Conservation (phyloP, 30 jellyfish, hydroid and myxozoan genomes). For the Turritopsis rubra region DNA sequence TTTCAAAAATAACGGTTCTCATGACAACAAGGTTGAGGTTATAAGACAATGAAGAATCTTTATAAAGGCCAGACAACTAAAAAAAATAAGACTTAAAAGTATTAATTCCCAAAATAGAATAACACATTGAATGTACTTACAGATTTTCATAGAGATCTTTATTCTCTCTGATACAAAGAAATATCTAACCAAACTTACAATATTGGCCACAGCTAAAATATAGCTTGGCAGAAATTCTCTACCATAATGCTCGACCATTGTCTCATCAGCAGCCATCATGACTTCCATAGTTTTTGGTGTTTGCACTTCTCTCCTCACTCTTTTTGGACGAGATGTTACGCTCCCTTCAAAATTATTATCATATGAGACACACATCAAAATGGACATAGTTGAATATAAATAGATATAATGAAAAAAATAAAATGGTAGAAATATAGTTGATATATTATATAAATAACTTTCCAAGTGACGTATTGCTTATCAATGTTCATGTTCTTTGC, state of each 20-base stretch:
- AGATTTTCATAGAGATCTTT: not conserved
- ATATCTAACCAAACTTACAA: slow-evolving; percentile 38
- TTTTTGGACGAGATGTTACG: not conserved
- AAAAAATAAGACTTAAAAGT: not conserved
- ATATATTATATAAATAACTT: no score
- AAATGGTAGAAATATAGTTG: no score
- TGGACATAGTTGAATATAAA: slow-evolving; percentile 21
- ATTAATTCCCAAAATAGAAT: not conserved
- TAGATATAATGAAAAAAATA: no score
- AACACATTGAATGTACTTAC: not conserved
- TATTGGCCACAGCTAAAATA: slow-evolving; percentile 55
- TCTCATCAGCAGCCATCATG: slow-evolving; percentile 71
- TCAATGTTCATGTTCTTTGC: no score
- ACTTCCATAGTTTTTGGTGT: slow-evolving; percentile 65
- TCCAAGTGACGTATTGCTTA: no score
- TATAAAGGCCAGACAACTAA: slow-evolving; percentile 41
- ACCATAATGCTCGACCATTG: slow-evolving; percentile 39
- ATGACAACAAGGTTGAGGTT: slow-evolving; percentile 45
- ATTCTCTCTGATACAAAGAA: not conserved
- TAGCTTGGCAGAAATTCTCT: slow-evolving; percentile 60
- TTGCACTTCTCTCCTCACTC: not conserved
- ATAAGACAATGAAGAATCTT: slow-evolving; percentile 39
- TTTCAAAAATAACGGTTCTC: slow-evolving; percentile 51
- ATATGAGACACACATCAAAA: slow-evolving; percentile 17
- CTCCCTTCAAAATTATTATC: not conserved